Conservation (phyloP, 2,888 invertebrate species). For the Artemia sinica region DNA sequence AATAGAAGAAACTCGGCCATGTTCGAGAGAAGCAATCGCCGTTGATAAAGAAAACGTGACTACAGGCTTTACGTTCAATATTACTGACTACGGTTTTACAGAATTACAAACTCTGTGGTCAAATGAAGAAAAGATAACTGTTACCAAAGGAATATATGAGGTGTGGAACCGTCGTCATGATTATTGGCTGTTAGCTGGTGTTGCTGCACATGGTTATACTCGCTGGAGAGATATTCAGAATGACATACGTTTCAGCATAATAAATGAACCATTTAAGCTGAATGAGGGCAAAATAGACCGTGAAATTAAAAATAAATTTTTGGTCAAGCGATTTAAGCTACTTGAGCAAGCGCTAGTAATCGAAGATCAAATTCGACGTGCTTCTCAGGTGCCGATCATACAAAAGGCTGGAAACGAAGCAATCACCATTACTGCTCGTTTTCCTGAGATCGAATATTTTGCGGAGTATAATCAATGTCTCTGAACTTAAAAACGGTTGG, state of each 20-base stretch:
- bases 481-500: too few relatives aligned
- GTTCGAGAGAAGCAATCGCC: conserved; percentile 21
- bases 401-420: too few relatives aligned
- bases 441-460: too few relatives aligned
- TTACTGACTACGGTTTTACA: conserved; percentile 97
- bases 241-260: conserved; percentile 87
- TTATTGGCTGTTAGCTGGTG: conserved; percentile 96
- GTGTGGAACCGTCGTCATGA: conserved; percentile 96
- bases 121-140: conserved; percentile 89
- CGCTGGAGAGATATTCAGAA: conserved; percentile 99
- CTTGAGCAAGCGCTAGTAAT: too few relatives aligned
- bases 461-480: too few relatives aligned
- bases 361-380: too few relatives aligned
- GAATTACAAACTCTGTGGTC: conserved; percentile 95
- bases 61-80: conserved; percentile 96
- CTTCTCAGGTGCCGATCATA: too few relatives aligned
- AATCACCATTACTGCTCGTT: too few relatives aligned
- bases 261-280: conserved; percentile 98
- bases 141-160: conserved; percentile 87
- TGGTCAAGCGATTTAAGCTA: conserved; percentile 90
- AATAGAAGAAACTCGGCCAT: conserved; percentile 41
- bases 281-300: conserved; percentile 95
- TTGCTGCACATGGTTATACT: conserved; percentile 95
- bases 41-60: conserved; percentile 26
- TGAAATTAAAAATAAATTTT: conserved; percentile 97